A percentile compares a stretch with the other conserved stretches of the same genome.
These are phyloP conservation scores for Eristalis pertinax DNA, from an alignment of 2,888 invertebrate genomes.

Conservation along the genomic window DNA sequence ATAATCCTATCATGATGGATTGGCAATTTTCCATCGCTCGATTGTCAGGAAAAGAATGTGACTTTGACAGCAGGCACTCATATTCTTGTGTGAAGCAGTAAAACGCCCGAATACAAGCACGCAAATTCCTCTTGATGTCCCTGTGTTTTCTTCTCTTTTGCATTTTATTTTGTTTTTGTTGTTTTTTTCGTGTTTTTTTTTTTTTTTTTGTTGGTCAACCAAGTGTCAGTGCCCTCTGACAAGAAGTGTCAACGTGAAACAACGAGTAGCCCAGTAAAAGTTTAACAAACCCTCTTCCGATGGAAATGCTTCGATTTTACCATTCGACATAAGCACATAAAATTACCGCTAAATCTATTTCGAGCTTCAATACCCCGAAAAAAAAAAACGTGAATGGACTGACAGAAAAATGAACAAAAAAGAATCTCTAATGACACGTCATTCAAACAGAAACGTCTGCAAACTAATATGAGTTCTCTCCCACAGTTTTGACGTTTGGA, in stretches of 20 bases:
- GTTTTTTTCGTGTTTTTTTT: too few species aligned
- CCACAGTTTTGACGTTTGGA: not conserved
- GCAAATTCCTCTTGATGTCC: slow-evolving; percentile 1
- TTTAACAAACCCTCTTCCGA: slow-evolving; percentile 29
- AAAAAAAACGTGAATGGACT: not conserved
- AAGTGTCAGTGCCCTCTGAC: slow-evolving; percentile 37
- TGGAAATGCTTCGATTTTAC: slow-evolving; percentile 26
- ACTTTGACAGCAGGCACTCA: not conserved
- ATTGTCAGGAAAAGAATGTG: slow-evolving; percentile 3
- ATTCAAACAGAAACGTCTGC: not conserved
- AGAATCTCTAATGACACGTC: slow-evolving; percentile 1
- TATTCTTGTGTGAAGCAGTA: not conserved
- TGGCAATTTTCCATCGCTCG: slow-evolving; percentile 15
- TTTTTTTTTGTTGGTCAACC: not conserved
- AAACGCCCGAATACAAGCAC: not conserved
- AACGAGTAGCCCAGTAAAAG: slow-evolving; percentile 19
- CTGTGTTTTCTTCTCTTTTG: not conserved
- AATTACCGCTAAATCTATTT: slow-evolving; percentile 38
- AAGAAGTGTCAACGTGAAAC: slow-evolving; percentile 20
- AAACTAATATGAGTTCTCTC: not conserved
- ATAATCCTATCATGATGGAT: slow-evolving; percentile 25
- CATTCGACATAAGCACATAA: slow-evolving; percentile 25
- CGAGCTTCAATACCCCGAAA: not conserved
- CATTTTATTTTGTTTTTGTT: not conserved
- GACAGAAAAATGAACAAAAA: not conserved